phyloP scores from a whole-genome alignment of 2,888 invertebrate species.

The Lamproptera curius region DNA sequence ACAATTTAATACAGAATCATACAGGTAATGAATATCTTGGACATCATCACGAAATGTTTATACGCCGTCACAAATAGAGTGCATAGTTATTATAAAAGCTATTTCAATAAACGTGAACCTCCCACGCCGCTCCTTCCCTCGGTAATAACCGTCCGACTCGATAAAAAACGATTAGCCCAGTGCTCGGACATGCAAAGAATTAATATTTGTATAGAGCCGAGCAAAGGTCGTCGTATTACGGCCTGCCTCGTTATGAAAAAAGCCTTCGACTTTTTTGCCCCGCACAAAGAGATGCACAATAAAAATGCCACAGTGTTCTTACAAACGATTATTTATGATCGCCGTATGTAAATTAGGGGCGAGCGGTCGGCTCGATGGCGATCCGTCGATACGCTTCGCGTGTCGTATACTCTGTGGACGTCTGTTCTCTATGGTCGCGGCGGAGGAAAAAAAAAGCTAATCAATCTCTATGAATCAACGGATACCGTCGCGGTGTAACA shows the following conservation, averaged over 20 bases:
- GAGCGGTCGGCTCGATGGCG: slow-evolving; percentile 27
- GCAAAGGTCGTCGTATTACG: slow-evolving; percentile 54
- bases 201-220: slow-evolving; percentile 69
- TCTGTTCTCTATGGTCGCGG: too few species aligned
- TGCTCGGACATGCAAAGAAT: slow-evolving; percentile 53
- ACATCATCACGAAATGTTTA: slow-evolving; percentile 2
- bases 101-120: slow-evolving; percentile 41
- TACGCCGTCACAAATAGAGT: slow-evolving; percentile 8
- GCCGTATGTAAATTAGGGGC: slow-evolving; percentile 67
- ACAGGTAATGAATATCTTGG: too few species aligned
- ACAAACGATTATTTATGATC: slow-evolving; percentile 77
- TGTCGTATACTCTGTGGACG: slow-evolving; percentile 4
- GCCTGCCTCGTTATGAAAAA: slow-evolving; percentile 56
- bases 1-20: too few species aligned
- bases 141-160: slow-evolving; percentile 43
- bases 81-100: slow-evolving; percentile 9
- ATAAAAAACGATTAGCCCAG: slow-evolving; percentile 59
- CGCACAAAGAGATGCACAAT: slow-evolving; percentile 64
- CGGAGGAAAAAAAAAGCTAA: too few species aligned
- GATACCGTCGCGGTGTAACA: too few species aligned
- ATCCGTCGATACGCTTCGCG: slow-evolving; percentile 25
- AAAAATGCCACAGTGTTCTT: slow-evolving; percentile 75
- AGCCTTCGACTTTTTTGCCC: slow-evolving; percentile 60
- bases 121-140: slow-evolving; percentile 21
- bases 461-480: not conserved